These are phyloP conservation scores for Galbula dea DNA, from an alignment of 2,113 vertebrate genomes.

Conservation along the genomic window DNA sequence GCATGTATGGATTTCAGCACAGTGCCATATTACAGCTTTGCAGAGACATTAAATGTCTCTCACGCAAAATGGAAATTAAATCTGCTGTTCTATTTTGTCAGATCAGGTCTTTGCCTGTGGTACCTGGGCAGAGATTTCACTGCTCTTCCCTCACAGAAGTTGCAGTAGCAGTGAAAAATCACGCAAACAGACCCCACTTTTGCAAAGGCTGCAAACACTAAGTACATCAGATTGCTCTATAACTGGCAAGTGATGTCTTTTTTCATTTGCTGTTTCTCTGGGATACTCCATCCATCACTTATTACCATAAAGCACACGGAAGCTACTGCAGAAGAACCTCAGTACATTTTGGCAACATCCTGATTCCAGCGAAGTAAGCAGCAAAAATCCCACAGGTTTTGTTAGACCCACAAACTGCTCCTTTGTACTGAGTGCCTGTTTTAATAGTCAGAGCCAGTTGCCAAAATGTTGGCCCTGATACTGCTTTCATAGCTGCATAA, in stretches of 20 bases:
- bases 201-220: background rate
- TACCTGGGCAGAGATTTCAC: background rate
- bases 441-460: background rate
- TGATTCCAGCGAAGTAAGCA: background rate
- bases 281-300: background rate
- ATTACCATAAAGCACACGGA: background rate
- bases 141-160: background rate
- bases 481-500: background rate
- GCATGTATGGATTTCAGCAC: constrained; percentile 44
- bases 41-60: constrained; percentile 42
- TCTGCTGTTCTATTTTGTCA: constrained; percentile 38
- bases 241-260: background rate
- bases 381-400: background rate
- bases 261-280: background rate
- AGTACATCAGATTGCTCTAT: background rate
- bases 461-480: constrained; percentile 17
- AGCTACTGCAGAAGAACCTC: background rate
- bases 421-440: background rate
- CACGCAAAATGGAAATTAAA: constrained; percentile 49
- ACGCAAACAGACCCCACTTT: background rate
- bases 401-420: background rate
- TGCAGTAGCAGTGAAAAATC: background rate
- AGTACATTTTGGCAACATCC: background rate
- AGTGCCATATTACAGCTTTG: constrained; percentile 39
- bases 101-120: background rate